Evolutionary conservation across 1,140 invertebrate species (phyloP).

Genomic region (Ericerus pela): DNA sequence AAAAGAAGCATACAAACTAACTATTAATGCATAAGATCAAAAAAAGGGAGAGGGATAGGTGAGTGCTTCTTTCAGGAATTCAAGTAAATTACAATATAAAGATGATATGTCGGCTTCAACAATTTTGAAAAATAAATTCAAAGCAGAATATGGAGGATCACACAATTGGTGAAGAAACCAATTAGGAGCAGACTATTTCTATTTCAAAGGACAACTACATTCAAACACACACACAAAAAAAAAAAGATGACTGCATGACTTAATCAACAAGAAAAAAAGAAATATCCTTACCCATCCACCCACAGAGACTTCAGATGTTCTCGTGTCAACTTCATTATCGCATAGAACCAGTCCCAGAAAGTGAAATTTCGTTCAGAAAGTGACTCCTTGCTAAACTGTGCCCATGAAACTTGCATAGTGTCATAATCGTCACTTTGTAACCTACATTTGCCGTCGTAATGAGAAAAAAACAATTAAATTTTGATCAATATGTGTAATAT

Average conservation of each 20-base stretch:
- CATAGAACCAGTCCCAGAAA: constrained; percentile 99
- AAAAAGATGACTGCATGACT: background rate
- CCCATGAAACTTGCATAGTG: constrained; percentile 57
- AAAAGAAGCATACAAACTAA: too few relatives aligned
- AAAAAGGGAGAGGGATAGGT: too few relatives aligned
- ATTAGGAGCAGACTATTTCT: too few relatives aligned
- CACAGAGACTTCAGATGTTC: constrained; percentile 81
- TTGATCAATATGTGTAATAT: background rate
- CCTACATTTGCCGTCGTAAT: constrained; percentile 22
- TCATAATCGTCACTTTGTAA: constrained; percentile 20
- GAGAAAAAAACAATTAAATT: background rate
- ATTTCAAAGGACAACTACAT: too few relatives aligned
- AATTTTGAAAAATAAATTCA: too few relatives aligned
- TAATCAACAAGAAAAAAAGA: background rate
- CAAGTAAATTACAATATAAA: too few relatives aligned
- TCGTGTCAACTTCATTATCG: constrained; percentile 86
- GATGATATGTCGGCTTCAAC: too few relatives aligned
- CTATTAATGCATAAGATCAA: too few relatives aligned
- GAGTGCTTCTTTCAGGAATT: too few relatives aligned
- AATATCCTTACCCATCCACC: constrained; percentile 59
- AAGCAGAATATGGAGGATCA: too few relatives aligned
- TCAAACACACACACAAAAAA: background rate
- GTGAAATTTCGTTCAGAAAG: constrained; percentile 81
- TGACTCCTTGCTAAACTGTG: constrained; percentile 87
- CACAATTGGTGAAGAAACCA: too few relatives aligned